Percentiles rank a stretch among this genome's conserved stretches.
Evolutionary conservation across 2,797 vertebrate genomes (phyloP).

Genomic region (Paguma larvata): DNA sequence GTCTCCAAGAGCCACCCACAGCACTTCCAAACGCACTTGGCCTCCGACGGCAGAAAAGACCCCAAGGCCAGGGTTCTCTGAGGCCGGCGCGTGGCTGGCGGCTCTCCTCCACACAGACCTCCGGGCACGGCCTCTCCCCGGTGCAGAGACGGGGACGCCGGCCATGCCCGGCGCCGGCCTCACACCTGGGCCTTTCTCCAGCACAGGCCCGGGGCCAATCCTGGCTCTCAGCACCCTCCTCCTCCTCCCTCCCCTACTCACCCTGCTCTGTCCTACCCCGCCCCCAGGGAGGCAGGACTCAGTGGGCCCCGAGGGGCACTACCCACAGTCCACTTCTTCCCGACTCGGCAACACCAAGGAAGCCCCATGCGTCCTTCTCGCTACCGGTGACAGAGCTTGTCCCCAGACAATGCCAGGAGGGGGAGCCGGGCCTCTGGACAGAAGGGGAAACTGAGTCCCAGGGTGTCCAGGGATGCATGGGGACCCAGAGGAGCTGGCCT

Average conservation of each 20-base stretch:
- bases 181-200: background rate
- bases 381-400: background rate
- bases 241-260: background rate
- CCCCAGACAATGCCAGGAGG: too few species aligned
- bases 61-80: background rate
- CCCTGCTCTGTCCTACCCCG: background rate
- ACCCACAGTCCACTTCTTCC: fast-evolving
- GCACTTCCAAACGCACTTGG: background rate
- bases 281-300: background rate
- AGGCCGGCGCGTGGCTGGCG: background rate
- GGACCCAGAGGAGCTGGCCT: background rate
- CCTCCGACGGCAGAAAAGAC: background rate
- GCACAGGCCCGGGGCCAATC: background rate
- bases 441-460: background rate
- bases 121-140: background rate
- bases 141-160: fast-evolving
- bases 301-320: background rate
- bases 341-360: background rate
- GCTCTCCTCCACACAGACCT: background rate
- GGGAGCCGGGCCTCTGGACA: background rate
- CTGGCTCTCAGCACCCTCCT: background rate
- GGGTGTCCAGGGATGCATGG: background rate
- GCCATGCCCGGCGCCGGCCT: background rate
- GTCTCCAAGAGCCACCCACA: background rate
- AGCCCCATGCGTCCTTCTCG: background rate